These are phyloP conservation scores for Callipepla squamata DNA, from an alignment of 2,113 vertebrate genomes.

Conservation along the genomic window DNA sequence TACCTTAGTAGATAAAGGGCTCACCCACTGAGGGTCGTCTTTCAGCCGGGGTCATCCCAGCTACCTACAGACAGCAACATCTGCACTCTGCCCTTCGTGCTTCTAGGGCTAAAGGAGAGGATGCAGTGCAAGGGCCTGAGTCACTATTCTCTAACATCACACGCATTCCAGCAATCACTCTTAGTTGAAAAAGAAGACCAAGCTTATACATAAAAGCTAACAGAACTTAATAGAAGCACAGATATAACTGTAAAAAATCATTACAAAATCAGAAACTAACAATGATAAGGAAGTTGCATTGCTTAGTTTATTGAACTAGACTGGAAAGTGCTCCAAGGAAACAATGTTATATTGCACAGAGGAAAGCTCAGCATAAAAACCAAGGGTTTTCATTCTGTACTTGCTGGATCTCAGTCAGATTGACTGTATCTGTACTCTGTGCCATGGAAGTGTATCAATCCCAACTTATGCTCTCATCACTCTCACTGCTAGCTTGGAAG, in stretches of 20 bases:
- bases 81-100: neutral
- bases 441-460: neutral
- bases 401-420: neutral
- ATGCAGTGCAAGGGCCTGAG: neutral
- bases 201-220: neutral
- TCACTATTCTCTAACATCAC: neutral
- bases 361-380: neutral
- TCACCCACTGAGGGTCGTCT: neutral
- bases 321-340: neutral
- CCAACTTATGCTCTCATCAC: neutral
- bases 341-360: rapidly evolving
- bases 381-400: neutral
- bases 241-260: neutral
- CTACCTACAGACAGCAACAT: rapidly evolving
- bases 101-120: neutral
- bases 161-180: neutral
- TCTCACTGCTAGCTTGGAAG: neutral
- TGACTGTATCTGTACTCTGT: neutral
- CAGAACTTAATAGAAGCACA: neutral
- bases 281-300: neutral
- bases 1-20: neutral
- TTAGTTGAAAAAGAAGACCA: neutral
- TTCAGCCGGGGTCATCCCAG: neutral
- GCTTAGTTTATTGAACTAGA: neutral
- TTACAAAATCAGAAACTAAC: neutral